phyloP scores from a whole-genome alignment of 2,888 invertebrate species.

The Chaitophorus viminalis region DNA sequence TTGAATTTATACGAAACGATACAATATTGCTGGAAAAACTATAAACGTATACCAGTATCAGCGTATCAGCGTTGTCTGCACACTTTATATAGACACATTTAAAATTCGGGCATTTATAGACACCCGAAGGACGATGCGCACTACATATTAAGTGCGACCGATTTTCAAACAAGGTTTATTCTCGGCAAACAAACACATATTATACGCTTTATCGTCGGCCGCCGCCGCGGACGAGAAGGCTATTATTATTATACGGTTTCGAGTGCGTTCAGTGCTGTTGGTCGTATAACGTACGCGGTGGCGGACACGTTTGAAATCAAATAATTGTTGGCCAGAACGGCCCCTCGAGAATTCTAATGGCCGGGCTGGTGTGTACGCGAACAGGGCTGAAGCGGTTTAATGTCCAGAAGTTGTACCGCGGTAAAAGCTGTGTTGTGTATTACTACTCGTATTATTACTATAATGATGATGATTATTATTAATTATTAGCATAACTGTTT shows the following conservation, averaged over 20 bases:
- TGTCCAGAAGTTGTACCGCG: slow-evolving; percentile 13
- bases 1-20: too few relatives aligned
- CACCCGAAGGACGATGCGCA: background rate
- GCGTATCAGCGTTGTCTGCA: too few relatives aligned
- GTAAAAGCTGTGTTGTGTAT: too few relatives aligned
- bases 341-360: slow-evolving; percentile 34
- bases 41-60: too few relatives aligned
- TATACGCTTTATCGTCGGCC: background rate
- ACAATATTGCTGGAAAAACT: too few relatives aligned
- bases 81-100: too few relatives aligned
- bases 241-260: slow-evolving; percentile 33
- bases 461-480: too few relatives aligned
- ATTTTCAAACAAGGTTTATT: background rate
- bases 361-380: background rate
- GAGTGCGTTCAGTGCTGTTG: background rate
- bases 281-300: slow-evolving; percentile 26
- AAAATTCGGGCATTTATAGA: too few relatives aligned
- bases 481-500: too few relatives aligned
- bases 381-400: too few relatives aligned
- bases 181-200: background rate
- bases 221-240: background rate
- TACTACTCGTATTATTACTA: too few relatives aligned
- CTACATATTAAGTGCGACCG: background rate
- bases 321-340: slow-evolving; percentile 15
- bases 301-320: slow-evolving; percentile 43